Evolutionary conservation across 2,797 vertebrate species (phyloP), one percentile per base, ranked within the genome.

Genomic region (Adrianichthys oophorus): DNA sequence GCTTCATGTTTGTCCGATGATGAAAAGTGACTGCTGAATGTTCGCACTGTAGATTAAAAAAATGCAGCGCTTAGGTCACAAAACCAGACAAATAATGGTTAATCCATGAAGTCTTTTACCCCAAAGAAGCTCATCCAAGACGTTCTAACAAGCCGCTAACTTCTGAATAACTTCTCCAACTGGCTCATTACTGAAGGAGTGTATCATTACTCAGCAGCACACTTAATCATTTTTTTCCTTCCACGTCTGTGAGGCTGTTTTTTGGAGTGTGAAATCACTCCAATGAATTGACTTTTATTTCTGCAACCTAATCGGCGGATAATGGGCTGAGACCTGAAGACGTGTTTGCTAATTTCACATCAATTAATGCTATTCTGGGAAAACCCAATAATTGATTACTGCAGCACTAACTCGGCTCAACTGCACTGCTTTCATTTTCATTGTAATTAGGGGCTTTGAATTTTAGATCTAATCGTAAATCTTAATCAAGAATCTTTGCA

Each of bases 311-410:
- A 87, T 86, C 65, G 48, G 57, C 4, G 67, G 73, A 87, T 88
- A 87, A 87, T 87, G 86, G 73, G 70, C 81, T 84, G 70, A 70
- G 78, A 85, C 83, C 80, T 72, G 65, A 70, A 86, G 83, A 83
- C 82, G 40, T 68, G 61, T 77, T 85, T 84, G 79, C 80, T 88
- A 83, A 90, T 88, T 83, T 86, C 79, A 83, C 80, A 85, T 90
- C 82, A 90, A 85, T 92, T 87, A 90, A 83, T 85, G 74, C 64
- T 69, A 81, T 85, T 89, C 76, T 78, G 78, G 78, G 79, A 84
- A 64, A 88, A 79, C 51, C 62, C 68, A 70, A 63, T 82, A 82
- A 83, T 80, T 84, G 77, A 90, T 89, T 85, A 76, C 72, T 71
- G 73, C 82, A 76, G 66, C 70, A 66, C 63, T 62, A 70, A 76